Evolutionary conservation across 2,113 vertebrate species (phyloP), one percentile per base, ranked within the genome.

Genomic region (Prunella himalayana): DNA sequence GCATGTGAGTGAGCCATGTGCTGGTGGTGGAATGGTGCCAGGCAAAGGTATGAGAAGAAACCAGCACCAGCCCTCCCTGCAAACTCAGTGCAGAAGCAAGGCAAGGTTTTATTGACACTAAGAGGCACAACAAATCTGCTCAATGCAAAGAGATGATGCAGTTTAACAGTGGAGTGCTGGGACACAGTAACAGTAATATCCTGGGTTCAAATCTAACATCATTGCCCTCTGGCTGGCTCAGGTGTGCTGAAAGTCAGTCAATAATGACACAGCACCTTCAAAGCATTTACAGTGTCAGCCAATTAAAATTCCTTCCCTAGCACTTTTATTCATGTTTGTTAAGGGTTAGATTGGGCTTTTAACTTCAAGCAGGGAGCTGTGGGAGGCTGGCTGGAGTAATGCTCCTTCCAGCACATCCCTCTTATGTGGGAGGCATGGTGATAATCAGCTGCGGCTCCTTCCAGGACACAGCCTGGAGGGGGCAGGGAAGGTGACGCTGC

Each of bases 241-340:
- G 94, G 94, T 95, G 85, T 64, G 85, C 82, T 81, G 85, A 94
- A 86, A 94, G 59, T 66, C 63, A 95, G 91, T 95, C 94, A 95
- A 81, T 94, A 97, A 95, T 96, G 95, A 96, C 93, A 87, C 93
- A 96, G 94, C 93, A 94, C 33, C 93, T 97, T 95, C 96, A 96
- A 97, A 97, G 93, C 22, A 0, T 63, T 96, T 83, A 54, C 65
- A 45, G 60, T 11, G 72, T 30, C 37, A 49, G 64, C 88, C 92
- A 96, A 94, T 95, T 96, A 96, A 96, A 97, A 97, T 97, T 94
- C 96, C 72, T 94, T 94, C 57, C 56, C 78, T 50, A 64, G 65
- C 64, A 86, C 47, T 94, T 95, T 88, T 96, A 90, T 92, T 95
- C 64, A 9, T 88, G 88, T 96, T 94, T 96, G 60, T 82, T 88